Conservation (phyloP, 2,113 vertebrate genomes). For the Strix aluco region DNA sequence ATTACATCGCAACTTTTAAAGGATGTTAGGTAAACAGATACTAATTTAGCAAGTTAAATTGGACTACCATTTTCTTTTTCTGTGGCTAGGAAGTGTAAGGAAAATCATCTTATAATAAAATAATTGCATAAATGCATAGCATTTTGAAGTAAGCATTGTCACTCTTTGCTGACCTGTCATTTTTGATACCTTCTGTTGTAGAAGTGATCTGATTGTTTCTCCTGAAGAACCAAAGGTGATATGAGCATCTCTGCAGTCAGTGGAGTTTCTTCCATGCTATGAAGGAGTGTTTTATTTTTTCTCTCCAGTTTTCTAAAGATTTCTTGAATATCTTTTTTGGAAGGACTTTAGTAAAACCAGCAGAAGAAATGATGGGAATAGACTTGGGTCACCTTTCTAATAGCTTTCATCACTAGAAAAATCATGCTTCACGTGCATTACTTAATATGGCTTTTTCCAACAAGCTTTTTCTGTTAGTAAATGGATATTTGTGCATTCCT, state of each 20-base stretch:
- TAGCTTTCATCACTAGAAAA: conserved; percentile 73
- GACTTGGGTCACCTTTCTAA: conserved; percentile 71
- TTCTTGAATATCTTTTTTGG: conserved; percentile 70
- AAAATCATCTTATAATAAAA: not conserved
- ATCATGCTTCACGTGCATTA: conserved; percentile 70
- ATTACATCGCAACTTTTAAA: not conserved
- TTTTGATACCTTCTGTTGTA: conserved; percentile 68
- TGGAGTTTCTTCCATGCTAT: conserved; percentile 68
- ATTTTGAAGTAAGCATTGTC: not conserved
- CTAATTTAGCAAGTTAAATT: not conserved
- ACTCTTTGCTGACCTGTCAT: conserved; percentile 35
- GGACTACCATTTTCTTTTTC: not conserved
- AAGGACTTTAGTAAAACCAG: conserved; percentile 76
- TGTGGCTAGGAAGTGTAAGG: not conserved
- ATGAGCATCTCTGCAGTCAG: conserved; percentile 62
- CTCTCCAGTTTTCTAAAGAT: conserved; percentile 73
- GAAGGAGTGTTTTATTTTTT: conserved; percentile 70
- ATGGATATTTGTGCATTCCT: conserved; percentile 73
- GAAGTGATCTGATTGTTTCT: conserved; percentile 86
- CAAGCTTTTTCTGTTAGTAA: conserved; percentile 71
- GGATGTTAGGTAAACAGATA: not conserved
- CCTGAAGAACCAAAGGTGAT: conserved; percentile 75
- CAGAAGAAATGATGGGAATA: conserved; percentile 70
- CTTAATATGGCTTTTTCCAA: conserved; percentile 73
- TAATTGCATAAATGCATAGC: not conserved